Evolutionary conservation across 1,140 invertebrate species (phyloP).

Genomic region (Akabosia matsudoensis): DNA sequence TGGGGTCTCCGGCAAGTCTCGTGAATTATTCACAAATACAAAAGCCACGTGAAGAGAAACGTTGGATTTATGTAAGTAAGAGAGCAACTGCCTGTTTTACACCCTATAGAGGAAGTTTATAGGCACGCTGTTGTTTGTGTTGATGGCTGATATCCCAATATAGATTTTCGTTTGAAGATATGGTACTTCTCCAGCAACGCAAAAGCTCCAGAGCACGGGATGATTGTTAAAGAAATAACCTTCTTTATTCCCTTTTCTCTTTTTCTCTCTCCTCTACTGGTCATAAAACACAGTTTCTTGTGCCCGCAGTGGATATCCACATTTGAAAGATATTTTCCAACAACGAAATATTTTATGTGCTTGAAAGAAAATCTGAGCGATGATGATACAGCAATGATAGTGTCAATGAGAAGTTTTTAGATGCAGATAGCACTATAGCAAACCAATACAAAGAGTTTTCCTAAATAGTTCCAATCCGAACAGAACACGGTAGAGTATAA

Average conservation of each 20-base stretch:
- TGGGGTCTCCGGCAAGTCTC: slow-evolving; percentile 16
- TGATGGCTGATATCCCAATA: background rate
- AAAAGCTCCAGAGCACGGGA: background rate
- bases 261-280: background rate
- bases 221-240: slow-evolving; percentile 2
- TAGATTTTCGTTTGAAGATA: background rate
- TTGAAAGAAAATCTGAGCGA: background rate
- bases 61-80: background rate
- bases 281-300: background rate
- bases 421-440: background rate
- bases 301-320: background rate
- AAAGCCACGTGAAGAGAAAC: background rate
- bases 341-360: background rate
- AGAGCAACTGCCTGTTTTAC: too few relatives aligned
- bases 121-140: too few relatives aligned
- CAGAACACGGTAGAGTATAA: background rate
- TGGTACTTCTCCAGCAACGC: background rate
- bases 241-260: slow-evolving; percentile 6
- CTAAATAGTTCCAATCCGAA: background rate
- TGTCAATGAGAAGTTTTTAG: too few relatives aligned
- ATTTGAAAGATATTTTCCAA: background rate
- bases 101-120: too few relatives aligned
- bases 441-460: background rate
- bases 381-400: too few relatives aligned
- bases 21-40: slow-evolving; percentile 12